phyloP scores from a whole-genome alignment of 92 coral and sea anemone genomes.

The Siderastrea radians region DNA sequence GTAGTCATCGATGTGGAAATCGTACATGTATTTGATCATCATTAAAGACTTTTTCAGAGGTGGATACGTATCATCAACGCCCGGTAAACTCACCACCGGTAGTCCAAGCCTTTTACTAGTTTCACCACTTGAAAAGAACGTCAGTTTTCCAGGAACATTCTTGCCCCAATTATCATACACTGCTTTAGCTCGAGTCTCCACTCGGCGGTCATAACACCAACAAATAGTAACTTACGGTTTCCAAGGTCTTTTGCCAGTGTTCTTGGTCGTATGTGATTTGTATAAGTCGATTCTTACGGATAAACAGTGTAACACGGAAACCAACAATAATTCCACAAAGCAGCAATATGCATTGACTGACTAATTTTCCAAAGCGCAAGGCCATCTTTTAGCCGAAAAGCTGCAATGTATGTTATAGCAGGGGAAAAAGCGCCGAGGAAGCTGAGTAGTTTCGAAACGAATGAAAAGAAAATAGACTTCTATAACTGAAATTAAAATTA shows the following conservation, averaged over 20 bases:
- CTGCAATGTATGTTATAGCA: no score
- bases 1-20: constrained; percentile 49
- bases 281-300: constrained; percentile 19
- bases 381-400: no score
- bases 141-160: constrained; percentile 48
- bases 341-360: constrained; percentile 8
- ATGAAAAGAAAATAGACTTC: no score
- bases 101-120: constrained; percentile 20
- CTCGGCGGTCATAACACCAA: constrained; percentile 69
- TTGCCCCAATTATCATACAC: constrained; percentile 67
- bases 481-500: no score
- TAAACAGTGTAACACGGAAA: constrained; percentile 12
- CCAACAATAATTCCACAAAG: constrained; percentile 17
- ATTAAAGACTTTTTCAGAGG: constrained; percentile 67
- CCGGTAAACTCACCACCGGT: constrained; percentile 68
- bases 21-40: constrained; percentile 68
- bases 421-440: no score
- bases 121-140: constrained; percentile 50
- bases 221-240: constrained; percentile 33
- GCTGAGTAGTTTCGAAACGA: no score
- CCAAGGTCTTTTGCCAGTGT: constrained; percentile 28
- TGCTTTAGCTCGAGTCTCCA: constrained; percentile 64
- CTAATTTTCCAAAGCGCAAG: no score
- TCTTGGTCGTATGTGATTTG: constrained; percentile 12
- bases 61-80: constrained; percentile 66